Evolutionary conservation across 92 coral and sea anemone species (phyloP), one percentile per base, ranked within the genome.

Genomic region (Epizoanthus rinbou): DNA sequence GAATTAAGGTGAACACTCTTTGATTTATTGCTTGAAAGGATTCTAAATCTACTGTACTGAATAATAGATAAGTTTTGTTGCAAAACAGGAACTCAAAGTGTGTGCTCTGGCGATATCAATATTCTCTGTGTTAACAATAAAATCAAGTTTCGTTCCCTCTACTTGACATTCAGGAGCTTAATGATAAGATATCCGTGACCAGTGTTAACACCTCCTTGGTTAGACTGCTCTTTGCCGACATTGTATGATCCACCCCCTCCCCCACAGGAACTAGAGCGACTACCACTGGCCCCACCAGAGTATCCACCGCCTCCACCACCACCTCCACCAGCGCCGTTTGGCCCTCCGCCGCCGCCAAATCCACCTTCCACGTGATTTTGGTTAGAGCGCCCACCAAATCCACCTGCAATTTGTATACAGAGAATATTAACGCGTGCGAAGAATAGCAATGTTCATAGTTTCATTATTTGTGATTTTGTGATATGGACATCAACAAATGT

Each of bases 251-350:
- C 97, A 43, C 97, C 97, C 47, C 97, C 97, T 23, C 97, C 97
- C 85, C 97, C 97, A 89, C 97, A 93, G 93, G 97, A 93, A 74
- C 89, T 93, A 25, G 97, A 93, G 23, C 94, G 94, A 74, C 95
- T 91, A 11, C 97, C 97, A 93, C 97, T 93, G 62, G 97, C 97
- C 8, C 97, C 97, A 11, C 97, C 97, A 50, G 97, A 93, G 90
- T 93, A 93, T 39, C 97, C 97, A 41, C 97, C 97, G 1, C 97
- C 97, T 19, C 97, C 97, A 28, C 97, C 97, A 16, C 94, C 97
- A 11, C 97, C 97, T 11, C 97, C 97, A 57, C 97, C 97, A 74
- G 97, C 94, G 53, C 97, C 97, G 59, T 93, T 93, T 81, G 97
- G 97, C 64, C 97, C 97, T 43, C 97, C 97, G 8, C 97, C 97